Evolutionary conservation across 2,888 invertebrate species (phyloP).

Genomic region (Heteromyza rotundicornis): DNA sequence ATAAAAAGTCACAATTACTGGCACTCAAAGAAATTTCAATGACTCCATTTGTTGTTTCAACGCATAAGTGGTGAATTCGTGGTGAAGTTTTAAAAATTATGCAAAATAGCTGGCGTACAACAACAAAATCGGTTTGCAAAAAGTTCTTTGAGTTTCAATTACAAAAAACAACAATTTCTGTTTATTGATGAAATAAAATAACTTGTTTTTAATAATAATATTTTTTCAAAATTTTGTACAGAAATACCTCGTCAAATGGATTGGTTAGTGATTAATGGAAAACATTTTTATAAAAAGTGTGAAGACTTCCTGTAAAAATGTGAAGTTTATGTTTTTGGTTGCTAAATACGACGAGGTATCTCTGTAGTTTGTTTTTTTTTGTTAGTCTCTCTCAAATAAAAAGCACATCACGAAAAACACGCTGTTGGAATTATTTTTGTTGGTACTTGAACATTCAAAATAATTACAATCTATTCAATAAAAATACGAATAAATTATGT

Average conservation of each 20-base stretch:
- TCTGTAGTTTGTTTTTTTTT: too few relatives aligned
- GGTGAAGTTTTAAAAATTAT: not conserved
- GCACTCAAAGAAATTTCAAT: not conserved
- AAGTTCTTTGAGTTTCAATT: not conserved
- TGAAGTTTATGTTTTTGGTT: too few relatives aligned
- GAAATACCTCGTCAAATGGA: not conserved
- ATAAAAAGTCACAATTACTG: not conserved
- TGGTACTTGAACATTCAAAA: conserved; percentile 10
- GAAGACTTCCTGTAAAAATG: too few relatives aligned
- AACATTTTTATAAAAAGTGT: too few relatives aligned
- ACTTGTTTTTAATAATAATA: not conserved
- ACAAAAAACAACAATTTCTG: conserved; percentile 38
- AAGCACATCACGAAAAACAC: too few relatives aligned
- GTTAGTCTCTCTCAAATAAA: too few relatives aligned
- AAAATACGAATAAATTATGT: conserved; percentile 15
- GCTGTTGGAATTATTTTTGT: not conserved
- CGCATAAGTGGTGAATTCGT: not conserved
- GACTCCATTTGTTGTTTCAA: not conserved
- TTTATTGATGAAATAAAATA: conserved; percentile 16
- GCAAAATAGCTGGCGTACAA: too few relatives aligned
- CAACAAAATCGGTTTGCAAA: not conserved
- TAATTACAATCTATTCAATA: conserved; percentile 18
- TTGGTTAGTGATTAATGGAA: too few relatives aligned
- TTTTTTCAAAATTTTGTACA: not conserved
- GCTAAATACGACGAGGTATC: too few relatives aligned